Evolutionary conservation across 2,113 vertebrate genomes (phyloP), one percentile per base, ranked within the genome.

Genomic region (Coptodon bakossiorum): DNA sequence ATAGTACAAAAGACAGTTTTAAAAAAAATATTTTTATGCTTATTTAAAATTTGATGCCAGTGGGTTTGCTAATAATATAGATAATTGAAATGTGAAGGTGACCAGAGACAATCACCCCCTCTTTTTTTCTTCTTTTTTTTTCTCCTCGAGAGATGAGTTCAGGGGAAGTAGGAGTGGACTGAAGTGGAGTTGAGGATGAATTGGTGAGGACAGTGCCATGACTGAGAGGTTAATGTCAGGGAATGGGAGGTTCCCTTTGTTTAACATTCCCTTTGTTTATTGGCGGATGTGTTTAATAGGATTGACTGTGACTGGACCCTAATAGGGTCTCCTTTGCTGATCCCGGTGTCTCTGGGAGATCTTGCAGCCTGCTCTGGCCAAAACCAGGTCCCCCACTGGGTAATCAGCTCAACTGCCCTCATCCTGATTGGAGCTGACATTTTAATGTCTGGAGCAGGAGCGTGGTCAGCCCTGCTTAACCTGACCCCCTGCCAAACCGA

Each of bases 211-310:
- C 94, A 93, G 91, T 88, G 83, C 82, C 93, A 88, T 93, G 91
- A 95, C 93, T 87, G 91, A 94, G 94, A 95, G 95, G 96, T 96
- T 96, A 95, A 96, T 96, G 94, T 93, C 90, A 91, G 92, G 63
- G 90, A 96, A 96, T 96, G 94, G 95, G 96, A 96, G 96, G 95
- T 94, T 95, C 95, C 90, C 93, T 97, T 97, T 97, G 96, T 97
- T 97, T 96, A 97, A 97, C 96, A 94, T 96, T 97, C 95, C 94
- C 96, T 96, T 95, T 96, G 96, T 97, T 96, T 96, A 96, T 97
- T 95, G 96, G 96, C 92, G 95, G 96, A 96, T 96, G 96, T 96
- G 96, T 97, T 96, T 97, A 97, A 96, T 95, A 93, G 96, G 96
- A 97, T 96, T 97, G 96, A 83, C 94, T 94, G 90, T 96, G 97